Conservation (phyloP, 2,113 vertebrate genomes). For the Larimichthys polyactis region DNA sequence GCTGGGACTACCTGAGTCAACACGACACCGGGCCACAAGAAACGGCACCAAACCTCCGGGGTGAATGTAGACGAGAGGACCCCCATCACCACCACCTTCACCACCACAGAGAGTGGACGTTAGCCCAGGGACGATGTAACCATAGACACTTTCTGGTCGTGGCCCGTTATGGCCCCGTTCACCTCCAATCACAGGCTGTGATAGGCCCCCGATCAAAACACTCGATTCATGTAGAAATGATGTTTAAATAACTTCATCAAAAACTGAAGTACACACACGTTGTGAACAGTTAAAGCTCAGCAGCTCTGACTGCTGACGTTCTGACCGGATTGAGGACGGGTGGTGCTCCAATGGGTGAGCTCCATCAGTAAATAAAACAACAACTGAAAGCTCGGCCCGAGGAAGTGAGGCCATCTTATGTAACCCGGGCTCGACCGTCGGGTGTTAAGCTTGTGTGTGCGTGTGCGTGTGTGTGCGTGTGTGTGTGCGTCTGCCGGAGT, state of each 20-base stretch:
- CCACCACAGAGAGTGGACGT: no score
- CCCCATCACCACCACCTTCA: neutral
- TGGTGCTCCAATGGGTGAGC: neutral
- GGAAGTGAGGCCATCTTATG: slow-evolving; percentile 19
- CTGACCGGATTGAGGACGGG: no score
- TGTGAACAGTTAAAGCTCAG: no score
- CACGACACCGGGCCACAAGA: slow-evolving; percentile 65
- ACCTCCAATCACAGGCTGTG: no score
- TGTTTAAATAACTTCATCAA: no score
- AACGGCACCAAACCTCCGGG: slow-evolving; percentile 25
- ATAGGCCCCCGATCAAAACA: no score
- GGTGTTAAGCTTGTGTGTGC: slow-evolving; percentile 21
- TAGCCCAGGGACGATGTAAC: no score
- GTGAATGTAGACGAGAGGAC: slow-evolving; percentile 12
- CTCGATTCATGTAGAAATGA: no score
- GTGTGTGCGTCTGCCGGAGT: neutral
- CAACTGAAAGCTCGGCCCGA: neutral
- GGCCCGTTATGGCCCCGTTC: no score
- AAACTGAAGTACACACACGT: no score
- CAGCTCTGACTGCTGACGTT: no score
- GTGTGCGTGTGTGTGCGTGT: neutral
- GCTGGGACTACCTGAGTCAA: slow-evolving; percentile 70
- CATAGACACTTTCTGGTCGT: no score
- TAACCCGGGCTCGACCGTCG: slow-evolving; percentile 30
- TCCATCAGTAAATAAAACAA: neutral